These are phyloP conservation scores for Sebastes vulpes DNA, from an alignment of 2,797 vertebrate genomes.

Conservation along the genomic window DNA sequence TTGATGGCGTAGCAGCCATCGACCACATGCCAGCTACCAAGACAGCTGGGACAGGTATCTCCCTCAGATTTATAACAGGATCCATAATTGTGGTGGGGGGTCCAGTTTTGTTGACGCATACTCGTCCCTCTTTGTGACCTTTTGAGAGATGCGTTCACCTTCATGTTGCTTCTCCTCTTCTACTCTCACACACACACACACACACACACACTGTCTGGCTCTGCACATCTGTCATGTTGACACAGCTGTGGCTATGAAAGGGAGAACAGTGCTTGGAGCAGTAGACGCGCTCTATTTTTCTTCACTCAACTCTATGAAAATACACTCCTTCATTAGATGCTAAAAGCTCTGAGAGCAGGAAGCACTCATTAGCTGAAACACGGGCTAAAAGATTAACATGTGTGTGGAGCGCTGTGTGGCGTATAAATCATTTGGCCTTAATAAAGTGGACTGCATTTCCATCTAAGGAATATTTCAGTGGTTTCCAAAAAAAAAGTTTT, in stretches of 20 bases:
- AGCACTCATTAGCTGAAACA: conserved; percentile 74
- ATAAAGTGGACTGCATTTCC: conserved; percentile 52
- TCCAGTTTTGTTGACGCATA: conserved; percentile 25
- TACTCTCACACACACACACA: neutral
- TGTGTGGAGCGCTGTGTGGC: conserved; percentile 54
- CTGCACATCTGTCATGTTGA: conserved; percentile 85
- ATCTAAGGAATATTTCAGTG: conserved; percentile 58
- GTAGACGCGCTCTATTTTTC: conserved; percentile 77
- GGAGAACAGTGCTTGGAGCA: conserved; percentile 78
- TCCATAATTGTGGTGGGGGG: conserved; percentile 10
- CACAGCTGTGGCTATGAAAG: conserved; percentile 88
- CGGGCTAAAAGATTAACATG: conserved; percentile 71
- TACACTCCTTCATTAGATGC: conserved; percentile 72
- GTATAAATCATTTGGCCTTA: conserved; percentile 72
- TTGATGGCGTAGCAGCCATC: conserved; percentile 1
- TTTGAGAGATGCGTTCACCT: conserved; percentile 49
- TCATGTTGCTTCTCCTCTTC: conserved; percentile 33
- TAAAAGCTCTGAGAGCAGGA: conserved; percentile 73
- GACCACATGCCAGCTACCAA: conserved; percentile 7
- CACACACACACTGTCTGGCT: conserved; percentile 59
- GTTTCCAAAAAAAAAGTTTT: conserved; percentile 33
- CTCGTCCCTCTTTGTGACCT: conserved; percentile 32
- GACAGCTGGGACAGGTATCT: neutral
- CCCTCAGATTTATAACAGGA: conserved; percentile 39
- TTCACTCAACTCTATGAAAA: conserved; percentile 76